phyloP scores from a whole-genome alignment of 2,888 invertebrate species.

The Folsomia manolachei region DNA sequence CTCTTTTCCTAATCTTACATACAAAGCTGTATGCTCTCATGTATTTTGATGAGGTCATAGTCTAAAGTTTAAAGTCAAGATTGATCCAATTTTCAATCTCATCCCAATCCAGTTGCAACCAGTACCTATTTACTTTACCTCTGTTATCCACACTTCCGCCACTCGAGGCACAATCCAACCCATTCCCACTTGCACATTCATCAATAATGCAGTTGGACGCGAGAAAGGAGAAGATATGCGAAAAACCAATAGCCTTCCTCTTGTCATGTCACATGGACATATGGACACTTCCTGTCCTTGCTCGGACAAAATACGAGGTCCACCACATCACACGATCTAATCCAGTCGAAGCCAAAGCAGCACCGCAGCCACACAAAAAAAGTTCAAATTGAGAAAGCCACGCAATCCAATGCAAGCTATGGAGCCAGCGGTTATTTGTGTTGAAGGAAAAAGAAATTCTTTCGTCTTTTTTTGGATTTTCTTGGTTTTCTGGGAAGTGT shows the following conservation, averaged over 20 bases:
- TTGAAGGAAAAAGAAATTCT: not conserved
- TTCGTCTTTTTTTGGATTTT: no score
- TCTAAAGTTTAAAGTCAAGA: no score
- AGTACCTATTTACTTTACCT: no score
- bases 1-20: no score
- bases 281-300: conserved; percentile 2
- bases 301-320: not conserved
- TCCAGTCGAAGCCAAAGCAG: not conserved
- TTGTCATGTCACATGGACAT: not conserved
- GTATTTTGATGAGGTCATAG: no score
- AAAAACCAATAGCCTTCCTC: not conserved
- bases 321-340: not conserved
- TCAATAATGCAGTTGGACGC: not conserved
- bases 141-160: no score
- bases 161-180: no score
- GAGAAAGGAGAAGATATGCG: not conserved
- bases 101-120: no score
- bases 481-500: not conserved
- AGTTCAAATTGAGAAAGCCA: not conserved
- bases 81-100: no score
- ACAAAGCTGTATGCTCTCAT: no score
- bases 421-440: not conserved
- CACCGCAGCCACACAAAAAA: not conserved
- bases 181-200: not conserved
- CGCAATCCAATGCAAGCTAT: no score